Evolutionary conservation across 1,140 invertebrate species (phyloP).

Genomic region (Thaumatotibia leucotreta): DNA sequence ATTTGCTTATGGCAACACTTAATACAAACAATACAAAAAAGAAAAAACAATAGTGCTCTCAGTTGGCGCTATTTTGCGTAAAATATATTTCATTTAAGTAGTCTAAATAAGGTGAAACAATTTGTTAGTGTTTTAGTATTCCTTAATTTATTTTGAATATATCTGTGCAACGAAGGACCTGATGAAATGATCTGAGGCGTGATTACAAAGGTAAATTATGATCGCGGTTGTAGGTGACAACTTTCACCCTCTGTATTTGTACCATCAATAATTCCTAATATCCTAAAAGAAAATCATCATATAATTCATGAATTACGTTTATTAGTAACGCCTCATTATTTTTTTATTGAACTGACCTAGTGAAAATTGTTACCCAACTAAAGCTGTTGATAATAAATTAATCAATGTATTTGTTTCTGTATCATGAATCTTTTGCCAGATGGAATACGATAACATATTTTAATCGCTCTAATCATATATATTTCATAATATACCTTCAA

Average conservation of each 20-base stretch:
- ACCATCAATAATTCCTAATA: conserved; percentile 7
- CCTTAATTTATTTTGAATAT: not conserved
- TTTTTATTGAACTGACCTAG: not conserved
- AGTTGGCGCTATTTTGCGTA: conserved; percentile 29
- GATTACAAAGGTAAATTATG: not conserved
- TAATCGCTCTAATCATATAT: not conserved
- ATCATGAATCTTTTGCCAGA: not conserved
- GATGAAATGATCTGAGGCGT: not conserved
- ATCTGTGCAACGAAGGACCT: not conserved
- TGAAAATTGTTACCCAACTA: not conserved
- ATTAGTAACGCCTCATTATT: not conserved
- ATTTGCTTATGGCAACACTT: not conserved
- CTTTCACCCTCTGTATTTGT: conserved; percentile 31
- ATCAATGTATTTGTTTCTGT: conserved; percentile 7
- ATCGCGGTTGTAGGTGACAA: conserved; percentile 16
- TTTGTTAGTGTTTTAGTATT: not conserved
- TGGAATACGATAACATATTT: not conserved
- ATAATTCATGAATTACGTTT: not conserved
- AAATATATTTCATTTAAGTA: conserved; percentile 19
- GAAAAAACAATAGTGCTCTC: not conserved
- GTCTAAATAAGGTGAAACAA: not conserved
- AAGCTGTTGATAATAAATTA: not conserved
- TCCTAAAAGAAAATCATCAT: not conserved
- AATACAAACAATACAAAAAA: conserved; percentile 10
- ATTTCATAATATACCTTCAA: not conserved